A percentile compares a stretch with the other conserved stretches of the same genome.
Conservation (phyloP, 2,888 invertebrate genomes). For the Prenolepis imparis region DNA sequence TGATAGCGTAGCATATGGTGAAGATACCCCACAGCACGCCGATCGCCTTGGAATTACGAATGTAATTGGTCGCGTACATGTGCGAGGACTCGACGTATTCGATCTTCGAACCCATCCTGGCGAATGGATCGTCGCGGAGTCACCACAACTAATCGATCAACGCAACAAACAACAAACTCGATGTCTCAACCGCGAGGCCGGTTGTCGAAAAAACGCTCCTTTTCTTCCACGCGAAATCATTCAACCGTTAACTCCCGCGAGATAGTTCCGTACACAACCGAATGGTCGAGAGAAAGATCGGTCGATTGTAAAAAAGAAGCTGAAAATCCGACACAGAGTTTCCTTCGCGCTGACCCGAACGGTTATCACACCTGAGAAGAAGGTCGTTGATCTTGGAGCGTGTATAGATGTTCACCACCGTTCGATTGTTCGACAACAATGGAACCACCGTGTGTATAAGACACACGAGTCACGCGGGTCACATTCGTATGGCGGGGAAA, state of each 20-base stretch:
- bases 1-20: slow-evolving; percentile 98
- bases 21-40: slow-evolving; percentile 99
- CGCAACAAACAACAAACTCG: neutral
- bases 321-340: neutral
- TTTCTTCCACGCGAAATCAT: neutral
- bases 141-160: neutral
- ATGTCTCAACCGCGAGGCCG: neutral
- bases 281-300: neutral
- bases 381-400: slow-evolving; percentile 43
- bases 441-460: neutral
- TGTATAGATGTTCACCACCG: neutral
- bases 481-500: neutral
- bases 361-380: neutral
- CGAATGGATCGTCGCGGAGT: slow-evolving; percentile 53
- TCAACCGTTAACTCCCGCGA: neutral
- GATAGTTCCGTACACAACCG: neutral
- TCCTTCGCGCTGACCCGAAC: neutral
- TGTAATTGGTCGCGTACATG: slow-evolving; percentile 96
- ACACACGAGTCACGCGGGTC: slow-evolving; percentile 22
- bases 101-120: slow-evolving; percentile 95
- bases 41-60: slow-evolving; percentile 97
- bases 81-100: slow-evolving; percentile 97
- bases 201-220: slow-evolving; percentile 6
- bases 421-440: slow-evolving; percentile 30
- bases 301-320: neutral